Evolutionary conservation across 2,113 vertebrate genomes (phyloP).

Genomic region (Chlorodrepanis virens): DNA sequence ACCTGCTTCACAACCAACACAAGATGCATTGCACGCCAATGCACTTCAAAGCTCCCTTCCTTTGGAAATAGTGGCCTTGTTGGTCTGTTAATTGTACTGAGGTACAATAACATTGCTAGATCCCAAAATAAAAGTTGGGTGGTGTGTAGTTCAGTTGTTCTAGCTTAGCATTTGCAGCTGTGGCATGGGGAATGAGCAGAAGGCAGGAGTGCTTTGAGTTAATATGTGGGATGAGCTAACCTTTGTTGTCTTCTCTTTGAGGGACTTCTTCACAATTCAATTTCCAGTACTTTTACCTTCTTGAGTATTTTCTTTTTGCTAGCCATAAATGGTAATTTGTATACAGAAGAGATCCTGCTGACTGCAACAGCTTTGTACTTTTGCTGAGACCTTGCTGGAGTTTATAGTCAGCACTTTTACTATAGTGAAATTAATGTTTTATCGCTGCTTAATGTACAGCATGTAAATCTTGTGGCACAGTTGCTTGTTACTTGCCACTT

Average conservation of each 20-base stretch:
- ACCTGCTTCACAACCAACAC: neutral
- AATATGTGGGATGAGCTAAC: neutral
- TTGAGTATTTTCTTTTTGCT: neutral
- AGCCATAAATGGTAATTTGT: neutral
- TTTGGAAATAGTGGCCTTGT: neutral
- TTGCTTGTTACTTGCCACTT: neutral
- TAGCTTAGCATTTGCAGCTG: neutral
- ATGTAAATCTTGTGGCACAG: neutral
- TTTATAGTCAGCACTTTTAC: conserved; percentile 39
- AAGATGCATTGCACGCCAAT: rapidly evolving
- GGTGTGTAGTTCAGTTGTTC: neutral
- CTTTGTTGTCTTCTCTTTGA: neutral
- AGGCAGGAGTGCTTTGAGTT: neutral
- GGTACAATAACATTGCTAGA: no score
- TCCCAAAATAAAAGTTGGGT: rapidly evolving
- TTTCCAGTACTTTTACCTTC: neutral
- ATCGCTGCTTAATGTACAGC: conserved; percentile 27
- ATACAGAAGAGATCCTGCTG: neutral
- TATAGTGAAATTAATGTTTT: conserved; percentile 33
- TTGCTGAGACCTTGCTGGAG: neutral
- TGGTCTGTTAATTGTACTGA: neutral
- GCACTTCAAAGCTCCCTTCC: neutral
- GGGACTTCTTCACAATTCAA: neutral
- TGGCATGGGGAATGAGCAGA: rapidly evolving
- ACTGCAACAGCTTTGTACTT: neutral